Evolutionary conservation across 2,113 vertebrate species (phyloP), one percentile per base, ranked within the genome.

Genomic region (Grammomys surdaster): DNA sequence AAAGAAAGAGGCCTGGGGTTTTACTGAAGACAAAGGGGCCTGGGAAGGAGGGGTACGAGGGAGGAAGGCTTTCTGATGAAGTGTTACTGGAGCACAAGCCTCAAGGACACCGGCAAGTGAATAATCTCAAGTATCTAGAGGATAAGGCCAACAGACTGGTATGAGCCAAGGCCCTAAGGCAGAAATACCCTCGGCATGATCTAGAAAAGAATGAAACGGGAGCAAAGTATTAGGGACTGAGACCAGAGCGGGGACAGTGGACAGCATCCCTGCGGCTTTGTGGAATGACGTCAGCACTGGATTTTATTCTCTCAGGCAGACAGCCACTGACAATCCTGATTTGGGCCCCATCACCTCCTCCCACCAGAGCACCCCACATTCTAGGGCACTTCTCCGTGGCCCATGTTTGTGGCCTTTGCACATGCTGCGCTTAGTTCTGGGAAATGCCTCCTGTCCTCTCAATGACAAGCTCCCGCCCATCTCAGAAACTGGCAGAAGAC

Each of bases 291-390:
- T 11, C 16, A 78, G 31, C 82, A 48, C 40, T 76, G 90, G 88
- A n/a, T 54, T 63, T 94, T 28, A 89, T 86, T 81, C 65, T 56
- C 54, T 58, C 51, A 78, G 24, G 73, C 48, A 86, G 46, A 80
- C 89, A 91, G 87, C 36, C 87, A 46, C 9, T 48, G 82, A 69
- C 24, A 5, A 4, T 70, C 65, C 90, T 91, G 80, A 93, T 92
- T 13, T 70, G 4, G 80, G 22, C 65, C 56, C 3, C 7, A 24
- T 40, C 56, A 48, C 43, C 33, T 31, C 67, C 28, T 54, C 17
- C 91, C 33, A 2, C 12, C 22, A 77, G 13, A 36, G 40, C 1
- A 16, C n/a, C 54, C 22, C 19, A 12, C 4, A 0, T 77, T 63
- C 88, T 56, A 40, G 65, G 36, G 2, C 58, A 7, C 36, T n/a